Base-by-base conservation (phyloP, 30 jellyfish, hydroid and myxozoan species). In the Clytia hemisphaerica region DNA sequence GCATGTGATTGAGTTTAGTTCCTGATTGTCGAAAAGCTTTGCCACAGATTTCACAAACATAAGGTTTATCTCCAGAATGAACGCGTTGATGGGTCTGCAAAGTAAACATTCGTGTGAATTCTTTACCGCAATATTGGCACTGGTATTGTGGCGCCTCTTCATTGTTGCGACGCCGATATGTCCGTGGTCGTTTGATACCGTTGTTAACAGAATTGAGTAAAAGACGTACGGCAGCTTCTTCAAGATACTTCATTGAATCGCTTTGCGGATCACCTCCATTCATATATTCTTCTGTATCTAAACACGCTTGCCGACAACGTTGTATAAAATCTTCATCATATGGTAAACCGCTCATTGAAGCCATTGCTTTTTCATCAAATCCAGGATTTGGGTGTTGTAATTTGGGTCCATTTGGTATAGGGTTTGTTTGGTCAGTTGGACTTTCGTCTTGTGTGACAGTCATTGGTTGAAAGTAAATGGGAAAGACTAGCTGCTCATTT, bases 1-100 rank as follows among this genome's bases (percentile, higher is more conserved):
- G 75, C 6, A 44, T 55, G 37, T 69, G 81, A 38, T 69, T 69
- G 42, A 37, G 15, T 21, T 50, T 48, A 45, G 81, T 58, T 9
- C 88, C 96, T 22, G 96, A 85, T 45, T 85, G 92, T 34, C 92
- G 84, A 66, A 85, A 85, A 25, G 78, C 40, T 14, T 65, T 78
- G 48, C 78, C 85, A 68, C 96, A 85, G 46, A 61, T 45, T 1
- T 58, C 85, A 49, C 96, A 85, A 25, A 54, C 44, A 58, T 71
- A 85, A n/a, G 96, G 92, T 45, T 73, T 78, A 4, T 50, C 77
- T 45, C 79, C 88, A 9, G 70, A 49, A 50, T 85, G 96, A 12
- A 85, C 79, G 29, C 92, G 68, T 31, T 40, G 68, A 72, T 85
- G 96, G 25, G 83, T 85, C 15, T 84, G 67, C 40, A 85, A 68